Percentiles rank a stretch among this genome's conserved stretches.
phyloP scores from a whole-genome alignment of 1,140 invertebrate genomes.

The Stegodyphus mimosarum region DNA sequence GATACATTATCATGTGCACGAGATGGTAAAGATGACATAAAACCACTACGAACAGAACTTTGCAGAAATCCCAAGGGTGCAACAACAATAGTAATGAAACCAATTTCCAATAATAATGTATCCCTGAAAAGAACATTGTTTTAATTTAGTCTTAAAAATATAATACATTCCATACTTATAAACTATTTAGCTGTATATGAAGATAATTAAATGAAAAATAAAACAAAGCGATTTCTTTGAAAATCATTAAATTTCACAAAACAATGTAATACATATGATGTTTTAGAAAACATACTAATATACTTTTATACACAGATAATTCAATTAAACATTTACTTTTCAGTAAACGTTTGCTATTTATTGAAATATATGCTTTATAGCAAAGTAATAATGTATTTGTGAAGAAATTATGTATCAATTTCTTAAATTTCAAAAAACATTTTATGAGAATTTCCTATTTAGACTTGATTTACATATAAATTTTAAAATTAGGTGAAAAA shows the following conservation, averaged over 20 bases:
- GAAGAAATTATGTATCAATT: not conserved
- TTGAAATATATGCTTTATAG: too few species aligned
- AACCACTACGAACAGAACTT: slow-evolving; percentile 8
- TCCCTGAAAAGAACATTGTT: slow-evolving; percentile 74
- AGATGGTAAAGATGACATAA: slow-evolving; percentile 53
- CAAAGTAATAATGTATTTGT: too few species aligned
- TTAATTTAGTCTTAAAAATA: not conserved
- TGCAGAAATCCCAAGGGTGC: slow-evolving; percentile 74
- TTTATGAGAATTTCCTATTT: not conserved
- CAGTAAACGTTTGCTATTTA: too few species aligned
- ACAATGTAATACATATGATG: too few species aligned
- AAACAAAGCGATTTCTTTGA: slow-evolving; percentile 20
- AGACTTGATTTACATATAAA: not conserved
- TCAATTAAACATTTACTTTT: too few species aligned
- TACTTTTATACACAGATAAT: too few species aligned
- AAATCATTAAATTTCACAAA: too few species aligned
- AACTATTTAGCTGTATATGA: not conserved
- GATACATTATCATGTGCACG: slow-evolving; percentile 72
- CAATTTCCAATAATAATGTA: slow-evolving; percentile 80
- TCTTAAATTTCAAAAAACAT: not conserved
- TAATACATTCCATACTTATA: slow-evolving; percentile 18
- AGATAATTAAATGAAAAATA: not conserved
- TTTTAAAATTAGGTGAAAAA: not conserved
- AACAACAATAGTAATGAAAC: slow-evolving; percentile 79
- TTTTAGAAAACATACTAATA: too few species aligned